phyloP scores from a whole-genome alignment of 2,113 vertebrate species.

The Ibidorhyncha struthersii region DNA sequence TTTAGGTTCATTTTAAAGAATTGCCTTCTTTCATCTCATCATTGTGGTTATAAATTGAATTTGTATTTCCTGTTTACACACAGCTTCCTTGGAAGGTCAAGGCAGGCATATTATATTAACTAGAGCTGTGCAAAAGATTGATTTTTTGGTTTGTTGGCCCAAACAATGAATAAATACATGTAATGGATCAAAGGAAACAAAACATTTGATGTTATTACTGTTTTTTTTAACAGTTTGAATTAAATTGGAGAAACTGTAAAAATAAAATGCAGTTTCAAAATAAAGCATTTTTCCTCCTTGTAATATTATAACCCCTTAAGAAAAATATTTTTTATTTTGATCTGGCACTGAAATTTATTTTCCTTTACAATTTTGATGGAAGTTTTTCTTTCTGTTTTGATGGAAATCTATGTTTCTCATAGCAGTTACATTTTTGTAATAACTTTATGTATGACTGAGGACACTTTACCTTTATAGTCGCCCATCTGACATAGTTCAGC shows the following conservation, averaged over 20 bases:
- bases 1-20: conserved; percentile 43
- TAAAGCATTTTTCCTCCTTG: rapidly evolving
- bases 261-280: background rate
- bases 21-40: conserved; percentile 3
- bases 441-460: background rate
- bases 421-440: background rate
- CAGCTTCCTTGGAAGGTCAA: background rate
- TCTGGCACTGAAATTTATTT: background rate
- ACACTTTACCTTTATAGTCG: background rate
- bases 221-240: background rate
- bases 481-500: background rate
- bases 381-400: background rate
- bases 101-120: background rate
- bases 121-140: background rate
- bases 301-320: background rate
- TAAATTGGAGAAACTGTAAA: background rate
- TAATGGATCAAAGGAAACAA: background rate
- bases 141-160: background rate
- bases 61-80: conserved; percentile 29
- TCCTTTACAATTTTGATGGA: background rate
- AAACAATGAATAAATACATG: background rate
- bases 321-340: background rate
- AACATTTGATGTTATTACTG: background rate
- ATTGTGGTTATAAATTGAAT: conserved; percentile 32
- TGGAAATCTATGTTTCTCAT: background rate